Evolutionary conservation across 2,113 vertebrate genomes (phyloP), one percentile per base, ranked within the genome.

Genomic region (Notiomystis cincta): DNA sequence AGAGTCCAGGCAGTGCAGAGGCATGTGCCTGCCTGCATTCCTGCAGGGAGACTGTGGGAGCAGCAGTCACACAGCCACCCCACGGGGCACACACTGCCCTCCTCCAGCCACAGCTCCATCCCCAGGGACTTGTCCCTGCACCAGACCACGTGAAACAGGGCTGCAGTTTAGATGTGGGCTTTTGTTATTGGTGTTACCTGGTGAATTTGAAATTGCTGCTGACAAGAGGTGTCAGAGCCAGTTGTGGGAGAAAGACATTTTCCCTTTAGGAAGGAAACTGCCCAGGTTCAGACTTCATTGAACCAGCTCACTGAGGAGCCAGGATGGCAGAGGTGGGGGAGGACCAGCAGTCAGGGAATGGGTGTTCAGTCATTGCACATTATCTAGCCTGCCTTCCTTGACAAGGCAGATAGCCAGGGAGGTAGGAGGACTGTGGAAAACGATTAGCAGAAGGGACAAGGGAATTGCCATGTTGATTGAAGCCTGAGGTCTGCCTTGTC

Each of bases 41-140:
- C 70, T n/a, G 42, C 54, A 11, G 23, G 15, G 17, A 27, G 58
- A 31, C 67, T 53, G 45, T 2, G 5, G 51, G 66, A 85, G 47
- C 72, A 58, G 70, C n/a, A 37, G 48, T 54, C 66, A 40, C 0
- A 0, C n/a, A 44, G 67, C 25, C 45, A 45, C 17, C 9, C 38
- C 37, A 4, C 0, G 2, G 35, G 33, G 6, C 35, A 71, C 28
- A 16, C 1, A 1, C 28, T 23, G 71, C 37, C 33, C 48, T 47
- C 33, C 60, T 50, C 64, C 67, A 50, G 54, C 54, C 1, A 0
- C 53, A 25, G 48, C 18, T 31, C 23, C 48, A 3, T n/a, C 37
- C 69, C 28, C n/a, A 35, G 72, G 44, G 24, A 15, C 25, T 45
- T 19, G 2, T 5, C 54, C 30, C 45, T 58, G 47, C 47, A 7